Evolutionary conservation across 2,888 invertebrate species (phyloP), one percentile per base, ranked within the genome.

Genomic region (Conchocele bisecta): DNA sequence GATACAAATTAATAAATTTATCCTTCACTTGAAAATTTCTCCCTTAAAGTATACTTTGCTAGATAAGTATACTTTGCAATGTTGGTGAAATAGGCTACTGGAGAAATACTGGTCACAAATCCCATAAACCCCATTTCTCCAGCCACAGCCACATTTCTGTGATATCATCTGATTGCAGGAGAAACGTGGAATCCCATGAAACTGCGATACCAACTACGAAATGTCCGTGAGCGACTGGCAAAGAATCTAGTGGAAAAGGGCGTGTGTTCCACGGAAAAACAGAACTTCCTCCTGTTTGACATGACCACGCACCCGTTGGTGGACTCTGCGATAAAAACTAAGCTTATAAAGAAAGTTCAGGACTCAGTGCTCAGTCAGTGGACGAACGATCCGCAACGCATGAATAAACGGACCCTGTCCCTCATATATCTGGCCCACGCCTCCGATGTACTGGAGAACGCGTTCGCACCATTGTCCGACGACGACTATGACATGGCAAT

Each of bases 111-210:
- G n/a, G n/a, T n/a, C n/a, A n/a, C n/a, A n/a, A n/a, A n/a, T n/a
- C n/a, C n/a, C n/a, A n/a, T n/a, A n/a, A n/a, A n/a, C n/a, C n/a
- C n/a, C n/a, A n/a, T n/a, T n/a, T n/a, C n/a, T n/a, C n/a, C n/a
- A n/a, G n/a, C n/a, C n/a, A n/a, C n/a, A n/a, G n/a, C n/a, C n/a
- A n/a, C n/a, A n/a, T n/a, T n/a, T n/a, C n/a, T n/a, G n/a, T n/a
- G n/a, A n/a, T 73, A 50, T 71, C 42, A 58, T 48, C 35, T 54
- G 17, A 37, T 68, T 89, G 3, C 80, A 96, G 98, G 98, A 86
- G 99, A 99, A 93, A 99, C 99, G 83, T 99, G 99, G 99, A 99
- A 99, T 93, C 99, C 99, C 33, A 93, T 99, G 90, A 99, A 99
- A 92, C 93, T 99, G 85, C 95, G 97, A 88, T 99, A 98, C 92